Percentiles rank a stretch among this genome's conserved stretches.
phyloP scores from a whole-genome alignment of 2,113 vertebrate genomes.

The Notothenia rossii region DNA sequence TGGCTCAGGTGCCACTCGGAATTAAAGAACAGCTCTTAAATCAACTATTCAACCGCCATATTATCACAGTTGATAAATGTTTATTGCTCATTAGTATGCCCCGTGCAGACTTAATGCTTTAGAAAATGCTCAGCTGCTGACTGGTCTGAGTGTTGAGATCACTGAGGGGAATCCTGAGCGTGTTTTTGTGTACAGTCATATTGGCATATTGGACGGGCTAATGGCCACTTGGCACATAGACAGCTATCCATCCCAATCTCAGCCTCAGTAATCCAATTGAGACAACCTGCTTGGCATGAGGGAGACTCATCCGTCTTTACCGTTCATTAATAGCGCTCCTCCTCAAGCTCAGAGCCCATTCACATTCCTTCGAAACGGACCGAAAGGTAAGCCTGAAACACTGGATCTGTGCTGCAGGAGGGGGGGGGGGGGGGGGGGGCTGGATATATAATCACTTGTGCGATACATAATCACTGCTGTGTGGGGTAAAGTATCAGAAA shows the following conservation, averaged over 20 bases:
- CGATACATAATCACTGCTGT: conserved; percentile 54
- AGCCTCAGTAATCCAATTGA: conserved; percentile 78
- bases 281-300: conserved; percentile 79
- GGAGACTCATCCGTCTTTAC: conserved; percentile 80
- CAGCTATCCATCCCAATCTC: conserved; percentile 76
- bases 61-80: conserved; percentile 61
- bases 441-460: conserved; percentile 59
- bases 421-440: not conserved
- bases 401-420: conserved; percentile 13
- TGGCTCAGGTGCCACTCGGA: conserved; percentile 39
- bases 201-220: conserved; percentile 67
- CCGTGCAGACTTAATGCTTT: conserved; percentile 52
- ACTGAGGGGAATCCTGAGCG: conserved; percentile 65
- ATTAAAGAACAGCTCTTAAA: conserved; percentile 50
- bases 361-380: conserved; percentile 66
- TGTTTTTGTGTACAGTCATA: conserved; percentile 65
- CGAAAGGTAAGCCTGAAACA: conserved; percentile 38
- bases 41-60: conserved; percentile 36
- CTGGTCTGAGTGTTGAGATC: conserved; percentile 35
- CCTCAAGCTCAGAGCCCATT: conserved; percentile 46
- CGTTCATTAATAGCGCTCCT: conserved; percentile 78
- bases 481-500: conserved; percentile 54
- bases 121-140: conserved; percentile 48
- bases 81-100: conserved; percentile 64
- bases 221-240: conserved; percentile 80